Base-by-base conservation (phyloP, 1,140 invertebrate species). In the Zaprionus vittiger region DNA sequence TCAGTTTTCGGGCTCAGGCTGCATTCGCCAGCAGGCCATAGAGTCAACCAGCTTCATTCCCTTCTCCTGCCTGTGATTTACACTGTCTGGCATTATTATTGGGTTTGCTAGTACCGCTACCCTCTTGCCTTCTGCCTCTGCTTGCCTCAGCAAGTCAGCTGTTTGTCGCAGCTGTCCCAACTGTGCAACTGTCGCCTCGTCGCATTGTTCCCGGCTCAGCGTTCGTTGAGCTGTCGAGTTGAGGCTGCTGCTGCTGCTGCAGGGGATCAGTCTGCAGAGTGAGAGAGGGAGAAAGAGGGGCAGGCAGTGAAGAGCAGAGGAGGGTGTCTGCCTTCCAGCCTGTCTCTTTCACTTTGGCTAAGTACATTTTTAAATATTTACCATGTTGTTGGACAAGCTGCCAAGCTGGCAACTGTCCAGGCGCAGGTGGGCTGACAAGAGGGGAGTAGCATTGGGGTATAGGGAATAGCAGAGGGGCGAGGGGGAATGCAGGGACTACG, bases 301-400 rank as follows among this genome's bases (percentile, higher is more conserved):
- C 20, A 22, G 20, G 20, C 20, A 22, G 20, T 22, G 41, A 2
- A 2, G 28, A 2, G 14, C 26, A 28, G 31, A 7, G 41, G 41
- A 1, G n/a, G n/a, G n/a, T 47, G n/a, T n/a, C 41, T 44, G 52
- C 44, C 34, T 62, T 64, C n/a, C 61, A 49, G 83, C 84, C 82
- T 90, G 85, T 89, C 85, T 89, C 85, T 89, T 89, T 89, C 85
- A 89, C 85, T 89, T 90, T 89, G 85, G 81, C 60, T 90, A 90
- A 90, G 85, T 91, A 89, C 81, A 90, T 89, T 89, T 90, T 89
- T 89, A 89, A 89, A 89, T 89, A 89, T 89, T 89, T 89, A 85
- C 85, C 85, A 81, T 89, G 84, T 89, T 72, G 73, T 73, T 68
- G 63, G 67, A 73, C 79, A 81, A 83, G 71, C 57, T 55, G 56